These are phyloP conservation scores for Adelphocoris suturalis DNA, from an alignment of 2,888 invertebrate species.

Conservation along the genomic window DNA sequence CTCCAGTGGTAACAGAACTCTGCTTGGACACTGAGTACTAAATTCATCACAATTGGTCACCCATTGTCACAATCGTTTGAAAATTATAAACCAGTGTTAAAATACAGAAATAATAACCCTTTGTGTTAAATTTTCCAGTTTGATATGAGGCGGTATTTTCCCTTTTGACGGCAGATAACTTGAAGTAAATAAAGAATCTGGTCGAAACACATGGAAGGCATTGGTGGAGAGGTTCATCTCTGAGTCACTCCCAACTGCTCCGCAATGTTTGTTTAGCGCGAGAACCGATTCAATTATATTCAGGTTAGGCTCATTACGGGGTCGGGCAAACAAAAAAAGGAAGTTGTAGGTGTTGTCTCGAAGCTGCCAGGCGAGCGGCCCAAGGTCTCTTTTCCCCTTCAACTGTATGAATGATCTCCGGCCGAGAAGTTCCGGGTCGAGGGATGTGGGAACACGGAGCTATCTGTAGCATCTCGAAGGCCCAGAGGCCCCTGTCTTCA, in stretches of 20 bases:
- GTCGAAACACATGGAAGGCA: no score
- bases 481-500: background rate
- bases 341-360: slow-evolving; percentile 32
- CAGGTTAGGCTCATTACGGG: slow-evolving; percentile 34
- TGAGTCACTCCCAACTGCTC: background rate
- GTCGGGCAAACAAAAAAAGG: background rate
- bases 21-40: no score
- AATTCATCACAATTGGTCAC: no score
- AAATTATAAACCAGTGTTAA: no score
- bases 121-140: no score
- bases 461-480: slow-evolving; percentile 44
- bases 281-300: slow-evolving; percentile 29
- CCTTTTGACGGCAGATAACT: no score
- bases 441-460: slow-evolving; percentile 45
- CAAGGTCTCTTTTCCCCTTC: slow-evolving; percentile 50
- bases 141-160: no score
- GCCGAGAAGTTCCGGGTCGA: slow-evolving; percentile 43
- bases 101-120: no score
- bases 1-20: no score
- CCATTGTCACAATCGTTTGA: no score
- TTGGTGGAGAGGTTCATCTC: background rate
- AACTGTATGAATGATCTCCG: slow-evolving; percentile 48
- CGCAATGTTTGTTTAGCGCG: slow-evolving; percentile 19
- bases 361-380: slow-evolving; percentile 36
- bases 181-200: no score